These are phyloP conservation scores for Tragulus kanchil DNA, from an alignment of 2,113 vertebrate genomes.

Conservation along the genomic window DNA sequence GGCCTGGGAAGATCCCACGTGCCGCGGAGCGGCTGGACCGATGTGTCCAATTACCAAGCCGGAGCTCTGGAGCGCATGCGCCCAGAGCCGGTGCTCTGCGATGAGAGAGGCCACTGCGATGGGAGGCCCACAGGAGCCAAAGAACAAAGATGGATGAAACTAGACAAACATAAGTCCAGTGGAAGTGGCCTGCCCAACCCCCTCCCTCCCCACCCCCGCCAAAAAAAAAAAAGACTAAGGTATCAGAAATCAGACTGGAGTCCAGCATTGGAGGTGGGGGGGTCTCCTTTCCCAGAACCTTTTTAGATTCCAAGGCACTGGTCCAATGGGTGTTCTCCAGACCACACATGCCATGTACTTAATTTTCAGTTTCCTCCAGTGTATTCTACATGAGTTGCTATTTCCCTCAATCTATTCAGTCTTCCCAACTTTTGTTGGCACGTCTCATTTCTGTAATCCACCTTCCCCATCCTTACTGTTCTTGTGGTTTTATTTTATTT, in stretches of 20 bases:
- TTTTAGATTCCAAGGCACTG: neutral
- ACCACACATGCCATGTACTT: neutral
- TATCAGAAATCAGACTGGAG: neutral
- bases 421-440: neutral
- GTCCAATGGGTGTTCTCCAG: neutral
- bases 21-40: too few relatives aligned
- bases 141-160: too few relatives aligned
- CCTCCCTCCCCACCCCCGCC: too few relatives aligned
- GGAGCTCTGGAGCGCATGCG: too few relatives aligned
- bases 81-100: too few relatives aligned
- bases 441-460: neutral
- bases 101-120: too few relatives aligned
- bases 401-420: neutral
- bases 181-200: too few relatives aligned
- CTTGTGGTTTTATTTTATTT: neutral
- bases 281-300: neutral
- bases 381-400: neutral
- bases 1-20: too few relatives aligned
- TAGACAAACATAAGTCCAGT: too few relatives aligned
- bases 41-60: too few relatives aligned
- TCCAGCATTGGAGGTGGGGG: neutral
- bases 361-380: neutral
- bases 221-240: too few relatives aligned
- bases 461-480: neutral
- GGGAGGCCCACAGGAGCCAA: too few relatives aligned